Evolutionary conservation across 2,797 vertebrate genomes (phyloP), one percentile per base, ranked within the genome.

Genomic region (Passerculus sandwichensis): DNA sequence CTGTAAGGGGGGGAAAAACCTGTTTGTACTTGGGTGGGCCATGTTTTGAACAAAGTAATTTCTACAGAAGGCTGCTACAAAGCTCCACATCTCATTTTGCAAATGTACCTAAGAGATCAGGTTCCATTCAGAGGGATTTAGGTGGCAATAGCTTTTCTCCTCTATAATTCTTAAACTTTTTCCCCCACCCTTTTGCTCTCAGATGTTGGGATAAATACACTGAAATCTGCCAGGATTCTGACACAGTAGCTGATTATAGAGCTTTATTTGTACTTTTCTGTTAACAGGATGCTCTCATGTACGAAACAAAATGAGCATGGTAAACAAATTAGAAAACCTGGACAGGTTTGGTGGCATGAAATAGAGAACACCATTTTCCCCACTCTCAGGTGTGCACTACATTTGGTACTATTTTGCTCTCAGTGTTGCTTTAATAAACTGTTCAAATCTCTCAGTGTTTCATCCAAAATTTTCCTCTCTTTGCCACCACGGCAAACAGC

Each of bases 171-270:
- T 70, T 70, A 26, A 88, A 82, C 17, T 25, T 47, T 22, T 50
- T 14, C 0, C 0, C 2, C 0, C 2, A 9, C 13, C 16, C 27
- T 80, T 91, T 69, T 70, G 13, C 62, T 80, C 22, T 9, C 0
- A 8, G 47, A 56, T 4, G 0, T 47, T 59, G 44, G 50, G 50
- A 66, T 60, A 27, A 23, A 21, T 47, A 32, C 6, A 3, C 53
- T 74, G 66, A 45, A 82, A 66, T 65, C 34, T 65, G 40, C 21
- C 9, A 9, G 32, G 32, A 47, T 64, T 91, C 45, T 84, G 54
- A 29, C 30, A 45, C 27, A 4, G 20, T 48, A 61, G n/a, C 62
- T 69, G 67, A n/a, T 75, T 72, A 20, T 2, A 47, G 59, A 72
- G 11, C 44, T 74, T 51, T 72, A 45, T 54, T 56, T 72, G 19